A percentile compares a stretch with the other conserved stretches of the same genome.
Evolutionary conservation across 2,888 invertebrate species (phyloP).

Genomic region (Campoplex capitator): DNA sequence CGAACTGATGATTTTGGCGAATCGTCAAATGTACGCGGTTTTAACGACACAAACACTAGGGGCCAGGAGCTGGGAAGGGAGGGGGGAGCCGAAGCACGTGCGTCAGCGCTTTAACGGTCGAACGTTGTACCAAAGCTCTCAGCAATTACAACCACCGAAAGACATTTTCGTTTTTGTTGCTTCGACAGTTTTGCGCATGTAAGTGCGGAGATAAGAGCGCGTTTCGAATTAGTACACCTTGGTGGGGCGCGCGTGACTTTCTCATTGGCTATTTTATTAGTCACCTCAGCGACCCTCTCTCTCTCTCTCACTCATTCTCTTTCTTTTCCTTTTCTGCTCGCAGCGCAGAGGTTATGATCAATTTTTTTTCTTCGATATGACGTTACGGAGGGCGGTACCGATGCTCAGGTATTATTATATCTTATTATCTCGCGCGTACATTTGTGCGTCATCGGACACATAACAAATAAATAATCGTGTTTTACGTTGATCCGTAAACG

Average conservation of each 20-base stretch:
- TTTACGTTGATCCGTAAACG: background rate
- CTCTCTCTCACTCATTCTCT: background rate
- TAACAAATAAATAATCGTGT: background rate
- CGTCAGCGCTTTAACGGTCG: constrained; percentile 6
- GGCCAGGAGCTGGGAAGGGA: background rate
- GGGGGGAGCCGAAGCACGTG: background rate
- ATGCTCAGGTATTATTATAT: background rate
- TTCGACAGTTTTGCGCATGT: constrained; percentile 2
- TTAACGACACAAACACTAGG: background rate
- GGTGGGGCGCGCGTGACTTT: background rate
- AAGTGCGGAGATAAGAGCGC: constrained; percentile 7
- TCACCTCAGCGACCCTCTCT: background rate
- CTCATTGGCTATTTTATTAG: constrained; percentile 2
- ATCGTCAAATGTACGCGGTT: constrained; percentile 7
- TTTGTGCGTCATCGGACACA: constrained; percentile 6
- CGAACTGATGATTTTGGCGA: constrained; percentile 7
- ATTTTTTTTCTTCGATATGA: background rate
- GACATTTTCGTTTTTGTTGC: constrained; percentile 21
- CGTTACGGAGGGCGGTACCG: background rate
- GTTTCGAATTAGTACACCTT: background rate
- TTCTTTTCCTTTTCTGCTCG: background rate
- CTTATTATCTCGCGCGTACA: background rate
- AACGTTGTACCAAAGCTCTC: background rate
- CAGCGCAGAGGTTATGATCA: background rate
- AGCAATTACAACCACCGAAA: constrained; percentile 23